Base-by-base conservation (phyloP, 2,888 invertebrate species). In the Halocaridina rubra region DNA sequence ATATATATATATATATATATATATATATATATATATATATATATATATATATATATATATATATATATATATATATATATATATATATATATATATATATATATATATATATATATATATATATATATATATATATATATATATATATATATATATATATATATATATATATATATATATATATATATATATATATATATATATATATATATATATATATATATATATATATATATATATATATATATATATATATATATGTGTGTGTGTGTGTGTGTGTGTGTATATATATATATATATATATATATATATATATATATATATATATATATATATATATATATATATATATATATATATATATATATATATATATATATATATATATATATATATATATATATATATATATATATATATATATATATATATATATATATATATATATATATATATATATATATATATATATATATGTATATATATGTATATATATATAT, bases 11-110 rank as follows among this genome's bases (percentile, higher is more conserved):
- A 69, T 69, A 69, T 69, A 69, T 69, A 69, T 24, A 69, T 27
- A 69, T 69, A 30, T 69, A 69, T 69, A 30, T 69, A 30, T 69
- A 30, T 69, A 30, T 69, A 30, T 69, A 30, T 69, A 30, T 69
- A 30, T 69, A 69, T 69, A 69, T 74, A 74, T 53, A 74, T 74
- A 74, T 74, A 74, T 39, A 74, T 74, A 74, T 74, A 74, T 74
- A 74, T 74, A 74, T 74, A 74, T 74, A 74, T 74, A 69, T 69
- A 69, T 69, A 69, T 69, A 69, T 69, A 69, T 69, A 69, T 69
- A 69, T 69, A 69, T 69, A 69, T 30, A n/a, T 53, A 53, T 53
- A 53, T 53, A 53, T 7, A 53, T 53, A 53, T 53, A 53, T n/a
- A n/a, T n/a, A n/a, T n/a, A n/a, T n/a, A n/a, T n/a, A n/a, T n/a